These are phyloP conservation scores for Sebastolobus alascanus DNA, from an alignment of 2,797 vertebrate genomes.

Conservation along the genomic window DNA sequence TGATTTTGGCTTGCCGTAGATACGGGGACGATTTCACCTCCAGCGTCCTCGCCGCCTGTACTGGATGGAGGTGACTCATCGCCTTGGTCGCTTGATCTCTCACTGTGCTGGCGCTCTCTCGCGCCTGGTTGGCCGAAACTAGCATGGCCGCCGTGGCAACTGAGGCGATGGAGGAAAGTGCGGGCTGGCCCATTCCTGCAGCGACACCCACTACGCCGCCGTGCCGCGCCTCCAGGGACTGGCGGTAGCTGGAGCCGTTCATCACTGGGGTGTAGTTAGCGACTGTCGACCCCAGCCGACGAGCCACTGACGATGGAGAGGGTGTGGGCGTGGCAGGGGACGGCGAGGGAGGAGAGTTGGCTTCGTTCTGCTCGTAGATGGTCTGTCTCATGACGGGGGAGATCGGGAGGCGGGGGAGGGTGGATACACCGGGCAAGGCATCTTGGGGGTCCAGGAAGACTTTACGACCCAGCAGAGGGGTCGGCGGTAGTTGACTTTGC, in stretches of 20 bases:
- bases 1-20: conserved; percentile 88
- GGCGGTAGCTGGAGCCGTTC: conserved; percentile 79
- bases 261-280: conserved; percentile 83
- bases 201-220: conserved; percentile 69
- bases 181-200: conserved; percentile 72
- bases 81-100: conserved; percentile 53
- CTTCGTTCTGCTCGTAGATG: conserved; percentile 87
- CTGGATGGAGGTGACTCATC: conserved; percentile 65
- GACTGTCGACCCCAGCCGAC: conserved; percentile 77
- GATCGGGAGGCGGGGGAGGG: conserved; percentile 81
- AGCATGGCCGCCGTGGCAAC: conserved; percentile 79
- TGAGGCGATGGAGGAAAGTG: conserved; percentile 75
- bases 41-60: conserved; percentile 36
- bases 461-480: conserved; percentile 92
- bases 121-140: conserved; percentile 80
- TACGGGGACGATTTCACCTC: conserved; percentile 73
- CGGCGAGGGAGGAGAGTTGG: conserved; percentile 76
- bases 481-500: conserved; percentile 92
- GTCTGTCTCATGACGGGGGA: conserved; percentile 85
- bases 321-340: conserved; percentile 71
- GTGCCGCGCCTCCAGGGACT: conserved; percentile 72
- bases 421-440: conserved; percentile 68
- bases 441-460: conserved; percentile 91
- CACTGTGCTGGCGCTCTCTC: conserved; percentile 65
- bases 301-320: conserved; percentile 73